A percentile compares a stretch with the other conserved stretches of the same genome.
These are phyloP conservation scores for Trichogramma dendrolimi DNA, from an alignment of 2,888 invertebrate species.

Conservation along the genomic window DNA sequence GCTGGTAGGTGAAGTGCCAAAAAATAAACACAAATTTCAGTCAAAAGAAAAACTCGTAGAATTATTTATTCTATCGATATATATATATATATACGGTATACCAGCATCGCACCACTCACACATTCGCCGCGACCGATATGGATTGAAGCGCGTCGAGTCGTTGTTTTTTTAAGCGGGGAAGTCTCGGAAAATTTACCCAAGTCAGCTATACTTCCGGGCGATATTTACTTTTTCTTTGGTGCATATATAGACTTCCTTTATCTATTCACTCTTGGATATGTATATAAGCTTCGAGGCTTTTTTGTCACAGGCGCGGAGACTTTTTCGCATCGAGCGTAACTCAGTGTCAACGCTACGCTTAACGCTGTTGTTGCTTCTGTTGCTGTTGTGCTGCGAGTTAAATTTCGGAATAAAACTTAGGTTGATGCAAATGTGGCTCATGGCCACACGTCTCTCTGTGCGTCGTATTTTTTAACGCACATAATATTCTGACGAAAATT, in stretches of 20 bases:
- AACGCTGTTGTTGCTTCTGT: too few relatives aligned
- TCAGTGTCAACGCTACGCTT: too few relatives aligned
- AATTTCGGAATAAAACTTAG: conserved; percentile 10
- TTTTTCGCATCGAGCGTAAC: too few relatives aligned
- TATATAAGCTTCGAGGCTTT: too few relatives aligned
- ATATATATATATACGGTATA: too few relatives aligned
- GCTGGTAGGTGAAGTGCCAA: too few relatives aligned
- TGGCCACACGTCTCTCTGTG: background rate
- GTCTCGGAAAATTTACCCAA: conserved; percentile 5
- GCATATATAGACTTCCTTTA: background rate
- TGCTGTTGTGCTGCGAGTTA: background rate
- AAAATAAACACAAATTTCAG: too few relatives aligned
- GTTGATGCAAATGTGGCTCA: conserved; percentile 14
- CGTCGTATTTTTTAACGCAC: background rate
- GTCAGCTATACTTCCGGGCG: background rate
- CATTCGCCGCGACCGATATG: too few relatives aligned
- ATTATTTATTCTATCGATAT: too few relatives aligned
- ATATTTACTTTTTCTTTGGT: background rate
- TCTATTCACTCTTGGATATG: background rate
- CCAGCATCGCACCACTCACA: too few relatives aligned
- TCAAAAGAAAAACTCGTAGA: too few relatives aligned
- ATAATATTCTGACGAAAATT: background rate
- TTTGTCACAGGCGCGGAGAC: too few relatives aligned
- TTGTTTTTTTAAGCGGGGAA: conserved; percentile 10
- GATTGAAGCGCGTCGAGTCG: background rate